A percentile compares a stretch with the other conserved stretches of the same genome.
phyloP scores from a whole-genome alignment of 2,797 vertebrate species.

The Gallinago stenura region DNA sequence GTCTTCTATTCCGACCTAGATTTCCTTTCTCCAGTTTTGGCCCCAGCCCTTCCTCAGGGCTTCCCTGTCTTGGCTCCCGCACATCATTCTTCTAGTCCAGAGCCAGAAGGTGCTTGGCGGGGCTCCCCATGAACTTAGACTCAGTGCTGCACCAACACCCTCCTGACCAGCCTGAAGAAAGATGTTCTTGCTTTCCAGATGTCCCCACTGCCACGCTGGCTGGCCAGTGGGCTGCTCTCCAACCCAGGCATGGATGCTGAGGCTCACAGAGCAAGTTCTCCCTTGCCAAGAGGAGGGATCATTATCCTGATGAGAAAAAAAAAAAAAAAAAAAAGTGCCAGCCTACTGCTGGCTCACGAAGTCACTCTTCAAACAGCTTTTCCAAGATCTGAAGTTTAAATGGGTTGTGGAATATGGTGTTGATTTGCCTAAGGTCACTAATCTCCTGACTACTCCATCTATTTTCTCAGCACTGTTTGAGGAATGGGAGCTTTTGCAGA shows the following conservation, averaged over 20 bases:
- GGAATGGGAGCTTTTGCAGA: not conserved
- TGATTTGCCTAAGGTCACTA: not conserved
- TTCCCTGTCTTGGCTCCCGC: not conserved
- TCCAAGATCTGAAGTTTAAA: not conserved
- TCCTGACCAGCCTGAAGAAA: not conserved
- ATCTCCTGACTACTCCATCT: not conserved
- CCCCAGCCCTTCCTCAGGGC: not conserved
- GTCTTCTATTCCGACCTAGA: not conserved
- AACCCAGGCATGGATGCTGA: fast-evolving
- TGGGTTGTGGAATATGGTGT: not conserved
- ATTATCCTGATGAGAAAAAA: not conserved
- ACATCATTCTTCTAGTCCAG: not conserved
- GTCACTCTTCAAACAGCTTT: not conserved
- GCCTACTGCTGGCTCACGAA: not conserved
- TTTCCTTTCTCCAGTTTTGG: slow-evolving; percentile 51
- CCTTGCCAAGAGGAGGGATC: not conserved
- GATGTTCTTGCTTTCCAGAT: not conserved
- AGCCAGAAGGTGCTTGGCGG: not conserved
- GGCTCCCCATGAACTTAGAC: not conserved
- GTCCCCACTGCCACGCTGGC: fast-evolving
- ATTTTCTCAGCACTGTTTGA: not conserved
- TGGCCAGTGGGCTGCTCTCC: not conserved
- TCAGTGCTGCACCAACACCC: not conserved
- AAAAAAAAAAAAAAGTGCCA: not conserved
- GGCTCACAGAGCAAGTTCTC: not conserved